Base-by-base conservation (phyloP, 2,888 invertebrate species). In the Pristionchus japonicus region DNA sequence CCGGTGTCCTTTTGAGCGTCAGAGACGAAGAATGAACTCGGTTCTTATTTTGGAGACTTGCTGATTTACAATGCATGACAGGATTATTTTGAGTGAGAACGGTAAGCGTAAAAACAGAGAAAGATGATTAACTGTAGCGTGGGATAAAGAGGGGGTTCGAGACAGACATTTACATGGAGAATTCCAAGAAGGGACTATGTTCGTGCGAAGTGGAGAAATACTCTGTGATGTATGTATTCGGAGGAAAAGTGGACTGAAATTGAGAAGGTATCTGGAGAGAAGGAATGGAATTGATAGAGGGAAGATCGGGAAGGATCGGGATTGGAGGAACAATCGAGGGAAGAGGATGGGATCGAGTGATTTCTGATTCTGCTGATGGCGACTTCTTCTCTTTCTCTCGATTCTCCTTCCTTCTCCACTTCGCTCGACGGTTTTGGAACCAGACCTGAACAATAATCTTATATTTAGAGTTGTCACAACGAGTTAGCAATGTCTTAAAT, bases 371-470 rank as follows among this genome's bases (percentile, higher is more conserved):
- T 27, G 82, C 23, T n/a, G 82, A 83, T 13, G 82, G 34, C 4
- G 80, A 80, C 85, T 85, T 85, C 85, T 86, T 83, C 57, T 49
- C 90, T 84, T 89, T 87, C 23, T 91, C 89, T 20, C 91, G 88
- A 40, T 88, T 86, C 80, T 92, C 92, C 88, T 92, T 92, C 86
- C 92, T 86, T 49, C 92, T 84, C 92, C 92, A 92, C 82, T 92
- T 91, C 1, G 92, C 92, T 47, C 92, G 64, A 3, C 88, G 82
- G 83, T 87, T 87, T 37, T 87, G 87, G 61, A 87, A 87, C 87
- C 87, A 87, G 1, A 87, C 87, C 87, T 87, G 87, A n/a, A n/a
- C n/a, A n/a, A n/a, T n/a, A n/a, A n/a, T n/a, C n/a, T n/a, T n/a
- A n/a, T n/a, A n/a, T n/a, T n/a, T n/a, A n/a, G n/a, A n/a, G n/a